Conservation (phyloP, 2,888 invertebrate species). For the Drosophila meridionalis region DNA sequence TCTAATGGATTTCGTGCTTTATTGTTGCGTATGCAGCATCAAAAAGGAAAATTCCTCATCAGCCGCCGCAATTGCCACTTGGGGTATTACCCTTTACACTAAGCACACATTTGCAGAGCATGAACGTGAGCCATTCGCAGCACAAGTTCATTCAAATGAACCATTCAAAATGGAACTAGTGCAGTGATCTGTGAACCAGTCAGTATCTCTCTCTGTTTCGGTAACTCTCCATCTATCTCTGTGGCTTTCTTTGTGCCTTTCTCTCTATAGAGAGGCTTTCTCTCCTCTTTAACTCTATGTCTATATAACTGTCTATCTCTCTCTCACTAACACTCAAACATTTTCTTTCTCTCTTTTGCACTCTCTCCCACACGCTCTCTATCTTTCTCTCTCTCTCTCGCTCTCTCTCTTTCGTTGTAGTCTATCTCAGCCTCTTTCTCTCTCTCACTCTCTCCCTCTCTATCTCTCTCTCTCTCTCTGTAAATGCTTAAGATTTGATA, state of each 20-base stretch:
- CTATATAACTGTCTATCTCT: neutral
- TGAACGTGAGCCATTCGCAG: neutral
- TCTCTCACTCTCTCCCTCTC: neutral
- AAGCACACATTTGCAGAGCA: neutral
- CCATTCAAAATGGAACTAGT: neutral
- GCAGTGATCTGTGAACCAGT: neutral
- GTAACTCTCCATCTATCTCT: too few species aligned
- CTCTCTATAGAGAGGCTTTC: neutral
- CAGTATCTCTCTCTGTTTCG: neutral
- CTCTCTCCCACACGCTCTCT: neutral
- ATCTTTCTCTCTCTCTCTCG: neutral
- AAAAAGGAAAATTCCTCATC: constrained; percentile 22
- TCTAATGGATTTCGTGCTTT: constrained; percentile 69
- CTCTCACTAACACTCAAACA: neutral
- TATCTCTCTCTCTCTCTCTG: neutral
- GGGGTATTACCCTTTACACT: constrained; percentile 1
- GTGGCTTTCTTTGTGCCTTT: neutral
- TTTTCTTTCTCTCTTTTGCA: too few species aligned
- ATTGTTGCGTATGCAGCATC: constrained; percentile 46
- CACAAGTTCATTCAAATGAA: neutral
- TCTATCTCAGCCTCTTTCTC: neutral
- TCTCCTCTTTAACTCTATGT: too few species aligned
- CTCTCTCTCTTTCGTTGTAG: neutral
- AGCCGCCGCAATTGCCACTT: constrained; percentile 33
- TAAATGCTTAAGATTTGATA: neutral